Percentiles rank a stretch among this genome's conserved stretches.
phyloP scores from a whole-genome alignment of 2,113 vertebrate species.

The Callopanchax toddi region DNA sequence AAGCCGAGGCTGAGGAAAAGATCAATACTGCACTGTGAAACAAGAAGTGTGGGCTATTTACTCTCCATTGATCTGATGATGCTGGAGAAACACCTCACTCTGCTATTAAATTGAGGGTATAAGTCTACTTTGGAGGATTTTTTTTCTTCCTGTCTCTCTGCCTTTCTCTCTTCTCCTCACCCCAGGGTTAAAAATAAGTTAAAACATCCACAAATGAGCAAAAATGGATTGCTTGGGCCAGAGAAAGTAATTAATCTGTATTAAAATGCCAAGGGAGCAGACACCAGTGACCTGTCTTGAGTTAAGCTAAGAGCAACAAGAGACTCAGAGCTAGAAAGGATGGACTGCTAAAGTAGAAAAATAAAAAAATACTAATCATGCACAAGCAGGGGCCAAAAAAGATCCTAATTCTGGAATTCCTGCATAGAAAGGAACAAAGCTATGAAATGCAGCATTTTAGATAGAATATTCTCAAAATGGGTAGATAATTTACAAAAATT shows the following conservation, averaged over 20 bases:
- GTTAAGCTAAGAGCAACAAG: conserved; percentile 58
- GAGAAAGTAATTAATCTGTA: conserved; percentile 88
- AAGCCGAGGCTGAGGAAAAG: conserved; percentile 95
- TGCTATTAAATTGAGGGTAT: conserved; percentile 97
- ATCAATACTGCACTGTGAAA: conserved; percentile 98
- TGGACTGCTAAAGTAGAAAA: conserved; percentile 47
- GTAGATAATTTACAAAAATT: background rate
- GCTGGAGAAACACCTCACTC: conserved; percentile 98
- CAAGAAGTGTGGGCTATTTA: conserved; percentile 99
- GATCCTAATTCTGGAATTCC: conserved; percentile 5
- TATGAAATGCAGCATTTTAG: background rate
- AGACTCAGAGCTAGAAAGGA: conserved; percentile 48
- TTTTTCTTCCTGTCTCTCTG: conserved; percentile 50
- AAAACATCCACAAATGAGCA: conserved; percentile 87
- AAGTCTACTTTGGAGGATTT: conserved; percentile 85
- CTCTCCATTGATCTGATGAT: conserved; percentile 99
- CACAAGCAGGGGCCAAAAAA: conserved; percentile 15
- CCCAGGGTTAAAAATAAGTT: conserved; percentile 84
- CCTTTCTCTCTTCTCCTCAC: conserved; percentile 70
- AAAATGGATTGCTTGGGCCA: conserved; percentile 83
- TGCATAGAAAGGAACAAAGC: background rate
- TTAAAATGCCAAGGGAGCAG: conserved; percentile 80
- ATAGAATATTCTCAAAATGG: background rate
- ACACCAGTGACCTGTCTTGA: conserved; percentile 64
- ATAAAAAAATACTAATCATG: conserved; percentile 49